Evolutionary conservation across 2,888 invertebrate species (phyloP), one percentile per base, ranked within the genome.

Genomic region (Linnaemya vulpina): DNA sequence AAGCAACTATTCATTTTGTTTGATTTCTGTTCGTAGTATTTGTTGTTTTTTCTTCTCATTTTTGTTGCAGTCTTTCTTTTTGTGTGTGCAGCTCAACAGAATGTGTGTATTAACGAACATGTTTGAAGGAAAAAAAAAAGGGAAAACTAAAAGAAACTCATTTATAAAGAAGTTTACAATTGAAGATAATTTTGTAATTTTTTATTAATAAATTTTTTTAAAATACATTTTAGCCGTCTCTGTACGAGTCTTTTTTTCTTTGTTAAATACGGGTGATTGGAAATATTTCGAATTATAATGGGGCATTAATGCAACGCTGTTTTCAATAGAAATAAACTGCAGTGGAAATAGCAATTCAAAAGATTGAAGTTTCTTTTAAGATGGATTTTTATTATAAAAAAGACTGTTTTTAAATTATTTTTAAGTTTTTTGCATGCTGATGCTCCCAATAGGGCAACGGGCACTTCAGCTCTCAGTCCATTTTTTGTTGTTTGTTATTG

Each of bases 111-210:
- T 67, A 58, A 62, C 43, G 65, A 60, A 38, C 43, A 60, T 58
- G 40, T 49, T 40, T 13, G 9, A 30, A n/a, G n/a, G n/a, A n/a
- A n/a, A n/a, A n/a, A n/a, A n/a, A n/a, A n/a, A n/a, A n/a, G n/a
- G n/a, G n/a, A 49, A 46, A 40, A 46, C 49, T 22, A 17, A 30
- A 30, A 30, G 30, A 65, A 65, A 82, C 76, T 76, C 55, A n/a
- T 76, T 55, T 65, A 65, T 46, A 76, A 80, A 80, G 60, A 71
- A 55, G 30, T 71, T 76, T 84, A 62, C 76, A 80, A 84, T 80
- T 73, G 80, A 51, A 73, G 67, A 84, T 80, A 84, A 80, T 84
- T 80, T 80, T 40, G 1, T 10, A 11, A 40, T 40, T 40, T 40
- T 40, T 40, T 40, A 5, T 30, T 40, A 10, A 40, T 40, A 65